Evolutionary conservation across 35 echinoderm and acorn worm genomes (phyloP), one percentile per base, ranked within the genome.

Genomic region (Lytechinus pictus): DNA sequence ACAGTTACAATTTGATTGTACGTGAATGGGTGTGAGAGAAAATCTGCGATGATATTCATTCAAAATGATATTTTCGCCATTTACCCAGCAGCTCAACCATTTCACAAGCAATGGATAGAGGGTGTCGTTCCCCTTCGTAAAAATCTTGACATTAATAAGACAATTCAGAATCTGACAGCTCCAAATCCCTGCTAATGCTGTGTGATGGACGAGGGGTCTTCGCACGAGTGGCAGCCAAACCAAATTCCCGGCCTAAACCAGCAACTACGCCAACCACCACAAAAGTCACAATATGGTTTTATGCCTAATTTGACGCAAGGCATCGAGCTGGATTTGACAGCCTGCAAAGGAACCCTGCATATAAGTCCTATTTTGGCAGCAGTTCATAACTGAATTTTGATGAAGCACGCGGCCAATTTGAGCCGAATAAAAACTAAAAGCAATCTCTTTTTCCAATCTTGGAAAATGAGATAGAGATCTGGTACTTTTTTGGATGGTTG

Each of bases 311-410:
- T 79, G 66, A 79, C 66, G 66, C 66, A 79, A 79, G 66, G 19
- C 6, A 79, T 8, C 16, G 66, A 16, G 66, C 66, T 79, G 66
- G 66, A 79, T 79, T 24, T 79, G 66, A 79, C 66, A 79, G 66
- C 66, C n/a, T 79, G 33, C 33, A 24, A 24, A 79, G 6, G 66
- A 16, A 14, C 19, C 12, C 19, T 79, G 66, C 66, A 16, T 79
- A 24, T 79, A 79, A 79, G 66, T 24, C 21, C 19, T 79, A 79
- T 79, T 79, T 79, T 24, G 66, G 66, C 66, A 79, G 66, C 66
- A 79, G 66, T 79, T 79, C 66, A 79, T 24, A 79, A 79, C 66
- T 79, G 66, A 24, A 79, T 79, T 79, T 79, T 79, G 66, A 79
- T 24, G 66, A 24, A 79, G 66, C 66, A 79, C 66, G 12, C 21